A percentile compares a stretch with the other conserved stretches of the same genome.
phyloP scores from a whole-genome alignment of 2,888 invertebrate genomes.

The Callimorpha dominula region DNA sequence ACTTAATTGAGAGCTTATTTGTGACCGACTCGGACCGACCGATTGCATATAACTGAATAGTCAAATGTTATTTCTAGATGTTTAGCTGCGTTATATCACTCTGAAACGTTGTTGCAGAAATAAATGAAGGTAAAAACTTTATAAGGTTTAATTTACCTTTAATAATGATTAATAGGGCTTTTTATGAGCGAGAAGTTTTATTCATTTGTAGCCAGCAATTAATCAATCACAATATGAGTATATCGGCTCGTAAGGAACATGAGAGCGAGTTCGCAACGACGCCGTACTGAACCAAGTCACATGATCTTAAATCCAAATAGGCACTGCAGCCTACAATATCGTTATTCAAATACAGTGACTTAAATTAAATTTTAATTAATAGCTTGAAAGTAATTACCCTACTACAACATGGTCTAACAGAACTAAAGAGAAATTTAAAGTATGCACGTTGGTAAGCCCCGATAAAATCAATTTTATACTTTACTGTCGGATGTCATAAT shows the following conservation, averaged over 20 bases:
- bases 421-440: constrained; percentile 68
- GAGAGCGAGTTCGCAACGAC: constrained; percentile 3
- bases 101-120: constrained; percentile 13
- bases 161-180: constrained; percentile 34
- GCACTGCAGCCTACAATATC: constrained; percentile 42
- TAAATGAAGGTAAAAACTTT: constrained; percentile 9
- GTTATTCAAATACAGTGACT: constrained; percentile 57
- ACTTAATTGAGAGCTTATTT: no score
- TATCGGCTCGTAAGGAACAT: not conserved
- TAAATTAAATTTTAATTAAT: constrained; percentile 68
- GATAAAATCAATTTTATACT: constrained; percentile 84
- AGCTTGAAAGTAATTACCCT: constrained; percentile 65
- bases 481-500: constrained; percentile 83
- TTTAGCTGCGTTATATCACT: constrained; percentile 18
- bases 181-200: constrained; percentile 20
- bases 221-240: constrained; percentile 3
- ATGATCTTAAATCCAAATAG: constrained; percentile 18
- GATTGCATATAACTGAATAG: constrained; percentile 17
- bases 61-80: constrained; percentile 25
- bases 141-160: constrained; percentile 40
- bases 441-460: constrained; percentile 70
- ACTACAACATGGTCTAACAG: constrained; percentile 58
- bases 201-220: not conserved
- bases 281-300: constrained; percentile 2
- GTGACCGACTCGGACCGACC: no score